phyloP scores from a whole-genome alignment of 1,140 invertebrate species.

The Papilio machaon region DNA sequence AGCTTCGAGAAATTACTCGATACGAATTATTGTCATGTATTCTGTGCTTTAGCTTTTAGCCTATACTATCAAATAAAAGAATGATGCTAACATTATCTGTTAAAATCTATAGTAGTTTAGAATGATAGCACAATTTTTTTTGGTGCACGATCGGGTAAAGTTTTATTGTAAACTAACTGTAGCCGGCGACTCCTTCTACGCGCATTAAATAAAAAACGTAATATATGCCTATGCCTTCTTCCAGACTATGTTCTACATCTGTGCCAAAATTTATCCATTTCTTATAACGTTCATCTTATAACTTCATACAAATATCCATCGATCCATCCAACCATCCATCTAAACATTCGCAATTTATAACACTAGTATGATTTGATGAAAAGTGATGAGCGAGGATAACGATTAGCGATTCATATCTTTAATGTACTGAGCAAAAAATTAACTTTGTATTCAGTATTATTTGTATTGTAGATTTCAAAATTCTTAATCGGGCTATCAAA shows the following conservation, averaged over 20 bases:
- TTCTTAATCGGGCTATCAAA: not conserved
- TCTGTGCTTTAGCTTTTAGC: not conserved
- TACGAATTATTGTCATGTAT: not conserved
- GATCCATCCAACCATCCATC: too few relatives aligned
- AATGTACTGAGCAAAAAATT: slow-evolving; percentile 7
- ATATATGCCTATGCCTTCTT: too few relatives aligned
- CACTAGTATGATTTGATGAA: not conserved
- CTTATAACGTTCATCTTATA: too few relatives aligned
- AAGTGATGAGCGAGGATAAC: not conserved
- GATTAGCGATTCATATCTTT: not conserved
- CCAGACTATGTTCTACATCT: too few relatives aligned
- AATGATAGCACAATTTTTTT: not conserved
- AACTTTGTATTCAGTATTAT: not conserved
- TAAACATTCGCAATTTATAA: too few relatives aligned
- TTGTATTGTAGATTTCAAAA: not conserved
- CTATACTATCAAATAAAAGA: not conserved
- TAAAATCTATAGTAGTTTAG: not conserved
- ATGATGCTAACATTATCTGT: not conserved
- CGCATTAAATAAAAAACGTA: too few relatives aligned
- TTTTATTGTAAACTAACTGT: not conserved
- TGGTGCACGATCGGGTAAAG: not conserved
- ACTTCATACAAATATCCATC: too few relatives aligned
- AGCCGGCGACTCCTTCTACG: too few relatives aligned
- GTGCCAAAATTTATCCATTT: too few relatives aligned
- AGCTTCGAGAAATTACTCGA: not conserved